Evolutionary conservation across 2,888 invertebrate species (phyloP).

Genomic region (Andrena fulva): DNA sequence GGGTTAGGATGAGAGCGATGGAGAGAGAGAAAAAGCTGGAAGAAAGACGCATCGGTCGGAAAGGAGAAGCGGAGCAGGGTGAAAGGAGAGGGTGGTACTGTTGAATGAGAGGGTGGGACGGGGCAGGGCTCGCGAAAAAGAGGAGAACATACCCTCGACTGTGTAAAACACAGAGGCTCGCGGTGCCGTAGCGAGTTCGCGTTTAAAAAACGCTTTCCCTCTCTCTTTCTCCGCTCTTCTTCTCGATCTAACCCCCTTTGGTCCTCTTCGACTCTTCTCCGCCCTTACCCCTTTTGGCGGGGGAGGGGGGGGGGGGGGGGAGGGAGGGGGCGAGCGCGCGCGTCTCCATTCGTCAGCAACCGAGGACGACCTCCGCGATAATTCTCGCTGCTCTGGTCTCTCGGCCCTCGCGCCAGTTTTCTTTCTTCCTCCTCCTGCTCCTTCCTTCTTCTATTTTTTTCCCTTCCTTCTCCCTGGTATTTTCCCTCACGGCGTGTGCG

Average conservation of each 20-base stretch:
- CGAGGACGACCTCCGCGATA: conserved; percentile 68
- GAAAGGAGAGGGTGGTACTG: conserved; percentile 60
- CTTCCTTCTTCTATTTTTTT: not conserved
- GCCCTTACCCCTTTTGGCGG: conserved; percentile 20
- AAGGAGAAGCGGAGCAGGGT: conserved; percentile 36
- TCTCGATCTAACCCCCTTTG: not conserved
- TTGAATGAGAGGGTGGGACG: conserved; percentile 66
- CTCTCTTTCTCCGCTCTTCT: conserved; percentile 2
- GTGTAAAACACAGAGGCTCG: conserved; percentile 75
- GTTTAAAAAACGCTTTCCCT: conserved; percentile 67
- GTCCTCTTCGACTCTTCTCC: conserved; percentile 48
- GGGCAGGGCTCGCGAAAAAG: conserved; percentile 70
- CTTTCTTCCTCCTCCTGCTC: conserved; percentile 24
- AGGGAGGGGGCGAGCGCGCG: conserved; percentile 3
- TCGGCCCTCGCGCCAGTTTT: conserved; percentile 36
- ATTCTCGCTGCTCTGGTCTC: conserved; percentile 62
- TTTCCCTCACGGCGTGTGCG: conserved; percentile 47
- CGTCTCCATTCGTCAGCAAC: conserved; percentile 50
- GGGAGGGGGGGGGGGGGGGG: too few relatives aligned
- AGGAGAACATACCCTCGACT: conserved; percentile 76
- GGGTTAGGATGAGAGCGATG: conserved; percentile 23
- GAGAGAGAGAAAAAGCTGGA: conserved; percentile 37
- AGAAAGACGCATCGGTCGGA: conserved; percentile 48
- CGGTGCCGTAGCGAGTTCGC: conserved; percentile 72
- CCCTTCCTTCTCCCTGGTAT: conserved; percentile 17